phyloP scores from a whole-genome alignment of 1,140 invertebrate species.

The Megathymus violae region DNA sequence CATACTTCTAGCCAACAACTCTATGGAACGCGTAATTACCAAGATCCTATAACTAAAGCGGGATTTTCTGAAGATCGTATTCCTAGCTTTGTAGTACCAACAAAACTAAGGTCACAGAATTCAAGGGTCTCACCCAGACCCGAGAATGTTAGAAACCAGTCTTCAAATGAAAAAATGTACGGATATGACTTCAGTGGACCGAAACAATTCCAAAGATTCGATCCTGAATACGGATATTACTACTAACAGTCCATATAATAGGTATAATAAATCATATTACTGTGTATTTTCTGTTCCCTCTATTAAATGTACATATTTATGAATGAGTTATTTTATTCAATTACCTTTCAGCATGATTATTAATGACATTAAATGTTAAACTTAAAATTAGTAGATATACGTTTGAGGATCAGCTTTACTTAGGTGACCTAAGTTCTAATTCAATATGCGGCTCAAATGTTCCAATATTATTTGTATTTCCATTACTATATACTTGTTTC shows the following conservation, averaged over 20 bases:
- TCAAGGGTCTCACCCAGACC: neutral
- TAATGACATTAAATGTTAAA: too few species aligned
- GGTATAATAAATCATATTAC: too few species aligned
- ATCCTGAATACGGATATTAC: constrained; percentile 61
- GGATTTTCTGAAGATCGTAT: neutral
- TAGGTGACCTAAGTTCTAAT: too few species aligned
- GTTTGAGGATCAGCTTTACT: too few species aligned
- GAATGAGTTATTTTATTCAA: too few species aligned
- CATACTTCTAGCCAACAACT: neutral
- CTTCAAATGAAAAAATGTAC: constrained; percentile 34
- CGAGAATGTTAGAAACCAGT: neutral
- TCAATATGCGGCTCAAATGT: too few species aligned
- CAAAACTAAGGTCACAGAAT: neutral
- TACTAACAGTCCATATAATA: constrained; percentile 48
- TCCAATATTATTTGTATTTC: too few species aligned
- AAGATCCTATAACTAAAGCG: neutral
- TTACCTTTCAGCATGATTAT: too few species aligned
- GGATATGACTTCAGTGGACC: constrained; percentile 67
- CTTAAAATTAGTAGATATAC: too few species aligned
- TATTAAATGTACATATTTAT: too few species aligned
- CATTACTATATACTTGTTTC: too few species aligned
- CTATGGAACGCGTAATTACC: neutral
- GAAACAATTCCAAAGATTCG: constrained; percentile 55
- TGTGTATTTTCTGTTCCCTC: too few species aligned
- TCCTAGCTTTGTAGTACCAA: neutral